Evolutionary conservation across 2,888 invertebrate genomes (phyloP).

Genomic region (Amphipoea oculea): DNA sequence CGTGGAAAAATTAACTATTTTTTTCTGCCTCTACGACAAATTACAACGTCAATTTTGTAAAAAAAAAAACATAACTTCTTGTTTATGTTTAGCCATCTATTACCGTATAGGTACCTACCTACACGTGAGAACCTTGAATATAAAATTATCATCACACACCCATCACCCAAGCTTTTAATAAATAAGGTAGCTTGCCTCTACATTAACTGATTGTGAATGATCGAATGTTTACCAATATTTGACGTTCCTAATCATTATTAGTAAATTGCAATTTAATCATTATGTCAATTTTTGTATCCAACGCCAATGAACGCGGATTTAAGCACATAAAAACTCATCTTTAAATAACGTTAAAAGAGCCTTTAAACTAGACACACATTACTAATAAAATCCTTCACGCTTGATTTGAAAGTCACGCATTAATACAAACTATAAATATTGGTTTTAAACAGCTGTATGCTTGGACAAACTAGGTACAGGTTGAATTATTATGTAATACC

Average conservation of each 20-base stretch:
- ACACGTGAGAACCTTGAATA: conserved; percentile 72
- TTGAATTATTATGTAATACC: conserved; percentile 6
- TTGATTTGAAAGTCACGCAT: conserved; percentile 62
- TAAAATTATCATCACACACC: conserved; percentile 71
- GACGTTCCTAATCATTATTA: conserved; percentile 15
- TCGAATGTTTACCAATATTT: conserved; percentile 44
- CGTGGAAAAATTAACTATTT: conserved; percentile 7
- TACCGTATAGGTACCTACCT: conserved; percentile 33
- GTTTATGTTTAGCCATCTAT: conserved; percentile 51
- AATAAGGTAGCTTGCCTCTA: conserved; percentile 56
- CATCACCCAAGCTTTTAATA: conserved; percentile 68
- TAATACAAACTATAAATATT: conserved; percentile 48
- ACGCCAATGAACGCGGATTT: conserved; percentile 25
- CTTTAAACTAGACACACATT: conserved; percentile 33
- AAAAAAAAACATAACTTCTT: conserved; percentile 41
- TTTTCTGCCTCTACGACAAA: conserved; percentile 15
- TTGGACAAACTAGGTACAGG: conserved; percentile 19
- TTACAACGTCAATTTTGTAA: conserved; percentile 26
- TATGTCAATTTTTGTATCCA: conserved; percentile 22
- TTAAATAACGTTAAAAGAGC: conserved; percentile 23
- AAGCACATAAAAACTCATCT: conserved; percentile 20
- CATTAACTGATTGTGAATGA: conserved; percentile 34
- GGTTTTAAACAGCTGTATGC: conserved; percentile 52
- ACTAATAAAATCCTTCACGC: conserved; percentile 60
- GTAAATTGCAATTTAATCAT: conserved; percentile 24